Evolutionary conservation across 2,888 invertebrate species (phyloP).

Genomic region (Mesoligia furuncula): DNA sequence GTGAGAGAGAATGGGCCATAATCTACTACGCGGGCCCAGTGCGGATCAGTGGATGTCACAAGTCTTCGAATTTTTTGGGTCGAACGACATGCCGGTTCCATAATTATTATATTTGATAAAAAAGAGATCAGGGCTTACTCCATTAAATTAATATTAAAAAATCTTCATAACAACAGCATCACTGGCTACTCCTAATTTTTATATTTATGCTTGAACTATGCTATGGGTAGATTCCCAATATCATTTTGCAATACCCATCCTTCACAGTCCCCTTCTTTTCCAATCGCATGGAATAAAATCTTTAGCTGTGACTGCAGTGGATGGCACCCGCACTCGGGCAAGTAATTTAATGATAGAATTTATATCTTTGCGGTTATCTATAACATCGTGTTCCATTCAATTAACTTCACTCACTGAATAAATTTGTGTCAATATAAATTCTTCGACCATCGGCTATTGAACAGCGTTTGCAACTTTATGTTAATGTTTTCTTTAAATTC

Average conservation of each 20-base stretch:
- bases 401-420: slow-evolving; percentile 53
- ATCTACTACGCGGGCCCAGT: neutral
- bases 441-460: slow-evolving; percentile 27
- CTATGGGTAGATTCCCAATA: neutral
- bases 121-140: neutral
- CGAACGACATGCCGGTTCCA: neutral
- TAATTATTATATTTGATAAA: neutral
- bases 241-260: neutral
- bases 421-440: slow-evolving; percentile 61
- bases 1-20: neutral
- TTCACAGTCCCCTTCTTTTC: neutral
- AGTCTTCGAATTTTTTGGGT: neutral
- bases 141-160: neutral
- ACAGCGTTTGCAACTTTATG: slow-evolving; percentile 34
- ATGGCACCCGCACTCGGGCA: neutral
- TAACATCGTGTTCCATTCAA: slow-evolving; percentile 51
- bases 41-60: neutral
- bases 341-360: slow-evolving; percentile 46
- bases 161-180: neutral
- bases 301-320: slow-evolving; percentile 8
- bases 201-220: neutral
- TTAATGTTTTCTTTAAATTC: slow-evolving; percentile 50
- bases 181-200: neutral
- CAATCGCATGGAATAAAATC: neutral
- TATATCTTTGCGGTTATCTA: slow-evolving; percentile 38